phyloP scores from a whole-genome alignment of 1,140 invertebrate genomes.

The Latrodectus geometricus region DNA sequence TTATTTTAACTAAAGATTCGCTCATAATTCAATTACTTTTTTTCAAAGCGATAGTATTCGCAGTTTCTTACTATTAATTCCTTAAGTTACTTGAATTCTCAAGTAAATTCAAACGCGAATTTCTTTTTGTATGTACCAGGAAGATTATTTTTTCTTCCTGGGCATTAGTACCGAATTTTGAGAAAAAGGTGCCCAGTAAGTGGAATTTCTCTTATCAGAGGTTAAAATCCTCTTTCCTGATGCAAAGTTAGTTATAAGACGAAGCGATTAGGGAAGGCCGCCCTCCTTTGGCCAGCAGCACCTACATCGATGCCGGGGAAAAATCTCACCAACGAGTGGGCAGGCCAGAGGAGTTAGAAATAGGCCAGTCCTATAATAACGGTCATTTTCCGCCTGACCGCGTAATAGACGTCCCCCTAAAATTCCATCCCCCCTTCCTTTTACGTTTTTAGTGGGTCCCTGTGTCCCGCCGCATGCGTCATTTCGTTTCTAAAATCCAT shows the following conservation, averaged over 20 bases:
- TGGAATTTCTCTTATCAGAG: neutral
- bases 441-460: constrained; percentile 9
- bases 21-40: too few relatives aligned
- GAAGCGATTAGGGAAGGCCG: neutral
- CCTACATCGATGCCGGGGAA: constrained; percentile 7
- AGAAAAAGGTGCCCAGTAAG: neutral
- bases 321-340: constrained; percentile 44
- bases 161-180: neutral
- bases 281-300: constrained; percentile 20
- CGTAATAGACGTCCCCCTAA: constrained; percentile 19
- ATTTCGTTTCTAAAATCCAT: constrained; percentile 22
- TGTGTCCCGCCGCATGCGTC: constrained; percentile 13
- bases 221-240: neutral
- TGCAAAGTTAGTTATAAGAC: neutral
- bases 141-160: too few relatives aligned
- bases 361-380: constrained; percentile 55
- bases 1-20: too few relatives aligned
- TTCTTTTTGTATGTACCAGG: too few relatives aligned
- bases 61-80: too few relatives aligned
- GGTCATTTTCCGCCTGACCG: constrained; percentile 61
- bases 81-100: too few relatives aligned
- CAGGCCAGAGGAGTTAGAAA: constrained; percentile 45
- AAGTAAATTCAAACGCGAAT: too few relatives aligned
- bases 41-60: too few relatives aligned
- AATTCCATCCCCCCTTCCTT: neutral